These are phyloP conservation scores for Sebastolobus alascanus DNA, from an alignment of 2,797 vertebrate genomes.

Conservation along the genomic window DNA sequence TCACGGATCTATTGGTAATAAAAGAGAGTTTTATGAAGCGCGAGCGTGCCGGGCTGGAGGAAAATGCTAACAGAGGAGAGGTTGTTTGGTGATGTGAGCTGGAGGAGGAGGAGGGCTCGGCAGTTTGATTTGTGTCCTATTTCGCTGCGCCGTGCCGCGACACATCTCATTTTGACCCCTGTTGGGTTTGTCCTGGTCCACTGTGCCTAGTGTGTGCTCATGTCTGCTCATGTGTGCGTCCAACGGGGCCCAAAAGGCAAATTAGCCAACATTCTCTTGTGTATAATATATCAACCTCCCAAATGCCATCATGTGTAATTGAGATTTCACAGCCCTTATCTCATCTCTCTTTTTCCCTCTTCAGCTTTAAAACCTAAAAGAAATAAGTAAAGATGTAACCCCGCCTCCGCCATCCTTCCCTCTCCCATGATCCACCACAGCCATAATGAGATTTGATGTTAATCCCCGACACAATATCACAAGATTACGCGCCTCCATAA, in stretches of 20 bases:
- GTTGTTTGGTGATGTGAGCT: slow-evolving; percentile 26
- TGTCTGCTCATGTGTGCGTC: background rate
- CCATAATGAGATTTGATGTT: slow-evolving; percentile 82
- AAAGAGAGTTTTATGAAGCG: slow-evolving; percentile 72
- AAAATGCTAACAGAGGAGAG: slow-evolving; percentile 40
- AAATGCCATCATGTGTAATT: slow-evolving; percentile 56
- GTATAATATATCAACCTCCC: slow-evolving; percentile 38
- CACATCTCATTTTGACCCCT: slow-evolving; percentile 49
- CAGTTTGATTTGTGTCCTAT: slow-evolving; percentile 49
- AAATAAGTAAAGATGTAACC: slow-evolving; percentile 13
- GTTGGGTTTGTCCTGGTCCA: background rate
- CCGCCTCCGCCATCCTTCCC: slow-evolving; percentile 19
- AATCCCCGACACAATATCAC: slow-evolving; percentile 85
- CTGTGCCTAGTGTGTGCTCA: background rate
- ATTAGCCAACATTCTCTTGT: slow-evolving; percentile 28
- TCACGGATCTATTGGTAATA: slow-evolving; percentile 64
- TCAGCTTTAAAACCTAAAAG: slow-evolving; percentile 35
- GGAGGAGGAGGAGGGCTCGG: background rate
- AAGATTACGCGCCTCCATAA: slow-evolving; percentile 77
- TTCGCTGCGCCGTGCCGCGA: slow-evolving; percentile 3
- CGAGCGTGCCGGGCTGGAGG: slow-evolving; percentile 24
- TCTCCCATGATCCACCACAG: slow-evolving; percentile 46
- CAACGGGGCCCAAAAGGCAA: slow-evolving; percentile 10
- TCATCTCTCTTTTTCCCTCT: slow-evolving; percentile 20
- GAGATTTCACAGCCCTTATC: slow-evolving; percentile 68